Percentiles rank a stretch among this genome's conserved stretches.
phyloP scores from a whole-genome alignment of 2,113 vertebrate genomes.

The Eudyptes chrysolophus region DNA sequence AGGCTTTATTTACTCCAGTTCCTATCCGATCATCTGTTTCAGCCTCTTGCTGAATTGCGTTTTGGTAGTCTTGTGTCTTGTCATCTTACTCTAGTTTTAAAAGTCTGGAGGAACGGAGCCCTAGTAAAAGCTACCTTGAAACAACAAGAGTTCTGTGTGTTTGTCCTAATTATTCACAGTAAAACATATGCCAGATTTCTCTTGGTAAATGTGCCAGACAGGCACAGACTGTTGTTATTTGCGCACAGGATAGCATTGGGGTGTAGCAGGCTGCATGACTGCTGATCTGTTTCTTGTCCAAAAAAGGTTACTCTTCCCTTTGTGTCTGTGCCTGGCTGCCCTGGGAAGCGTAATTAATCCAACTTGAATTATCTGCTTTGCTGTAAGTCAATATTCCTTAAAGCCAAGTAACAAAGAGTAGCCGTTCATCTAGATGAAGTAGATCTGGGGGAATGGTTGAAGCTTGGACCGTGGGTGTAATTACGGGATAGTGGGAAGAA shows the following conservation, averaged over 20 bases:
- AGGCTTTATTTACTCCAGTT: neutral
- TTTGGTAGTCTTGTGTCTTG: neutral
- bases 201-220: neutral
- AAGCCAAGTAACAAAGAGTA: neutral
- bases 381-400: neutral
- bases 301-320: neutral
- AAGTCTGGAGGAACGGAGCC: neutral
- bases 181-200: conserved; percentile 10
- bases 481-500: neutral
- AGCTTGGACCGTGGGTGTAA: neutral
- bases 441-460: neutral
- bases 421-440: neutral
- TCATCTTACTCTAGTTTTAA: neutral
- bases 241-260: neutral
- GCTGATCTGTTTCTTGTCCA: neutral
- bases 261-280: neutral
- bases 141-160: neutral
- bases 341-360: neutral
- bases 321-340: neutral
- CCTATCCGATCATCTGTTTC: neutral
- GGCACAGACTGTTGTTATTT: conserved; percentile 1
- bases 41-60: neutral
- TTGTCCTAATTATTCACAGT: conserved; percentile 57
- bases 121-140: conserved; percentile 33
- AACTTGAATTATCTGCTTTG: neutral